Percentiles rank a stretch among this genome's conserved stretches.
These are phyloP conservation scores for Drosophila serrata DNA, from an alignment of 1,140 invertebrate species.

Conservation along the genomic window DNA sequence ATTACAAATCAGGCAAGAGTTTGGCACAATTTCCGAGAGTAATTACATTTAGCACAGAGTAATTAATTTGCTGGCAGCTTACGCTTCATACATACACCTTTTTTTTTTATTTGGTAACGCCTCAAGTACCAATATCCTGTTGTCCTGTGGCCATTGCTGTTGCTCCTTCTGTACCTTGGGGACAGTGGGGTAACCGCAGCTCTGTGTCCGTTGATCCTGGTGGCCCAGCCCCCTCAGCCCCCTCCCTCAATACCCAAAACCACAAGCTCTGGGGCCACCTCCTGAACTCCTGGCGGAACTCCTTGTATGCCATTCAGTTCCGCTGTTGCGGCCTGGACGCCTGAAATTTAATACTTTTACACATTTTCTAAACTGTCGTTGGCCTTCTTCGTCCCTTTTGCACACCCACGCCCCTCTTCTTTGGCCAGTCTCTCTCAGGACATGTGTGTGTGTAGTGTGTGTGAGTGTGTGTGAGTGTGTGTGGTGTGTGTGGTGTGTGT, in stretches of 20 bases:
- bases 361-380: constrained; percentile 65
- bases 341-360: constrained; percentile 62
- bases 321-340: constrained; percentile 44
- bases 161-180: background rate
- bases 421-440: constrained; percentile 24
- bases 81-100: no score
- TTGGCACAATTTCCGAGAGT: background rate
- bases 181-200: constrained; percentile 25
- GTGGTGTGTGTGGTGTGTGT: no score
- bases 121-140: constrained; percentile 23
- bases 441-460: constrained; percentile 16
- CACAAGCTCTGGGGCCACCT: background rate
- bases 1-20: background rate
- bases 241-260: no score
- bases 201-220: constrained; percentile 8
- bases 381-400: constrained; percentile 11
- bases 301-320: constrained; percentile 27
- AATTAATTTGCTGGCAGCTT: constrained; percentile 16
- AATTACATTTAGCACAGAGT: constrained; percentile 11
- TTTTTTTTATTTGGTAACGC: constrained; percentile 6
- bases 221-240: no score
- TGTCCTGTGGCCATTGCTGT: background rate
- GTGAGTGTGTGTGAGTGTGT: no score
- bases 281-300: constrained; percentile 23
- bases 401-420: background rate